Percentiles rank a stretch among this genome's conserved stretches.
These are phyloP conservation scores for Triplophysa yarkandensis DNA, from an alignment of 2,797 vertebrate species.

Conservation along the genomic window DNA sequence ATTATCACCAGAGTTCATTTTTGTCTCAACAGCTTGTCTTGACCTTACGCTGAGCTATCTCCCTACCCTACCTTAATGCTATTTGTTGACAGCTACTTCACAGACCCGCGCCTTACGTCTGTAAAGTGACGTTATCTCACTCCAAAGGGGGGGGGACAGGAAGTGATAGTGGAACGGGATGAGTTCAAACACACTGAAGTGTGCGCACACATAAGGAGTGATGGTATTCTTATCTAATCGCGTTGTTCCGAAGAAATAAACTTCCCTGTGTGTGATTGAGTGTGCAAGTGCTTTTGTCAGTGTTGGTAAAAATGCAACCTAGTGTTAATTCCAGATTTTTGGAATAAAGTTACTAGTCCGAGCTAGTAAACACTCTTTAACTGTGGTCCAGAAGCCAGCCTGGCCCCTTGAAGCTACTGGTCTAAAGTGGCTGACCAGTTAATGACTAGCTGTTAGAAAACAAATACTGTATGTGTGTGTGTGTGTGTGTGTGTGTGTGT, in stretches of 20 bases:
- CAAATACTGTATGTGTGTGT: too few relatives aligned
- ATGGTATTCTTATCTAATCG: slow-evolving; percentile 73
- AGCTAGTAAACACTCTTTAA: too few relatives aligned
- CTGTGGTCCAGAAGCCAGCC: too few relatives aligned
- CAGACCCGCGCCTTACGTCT: slow-evolving; percentile 71
- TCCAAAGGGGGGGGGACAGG: slow-evolving; percentile 50
- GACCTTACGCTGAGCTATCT: slow-evolving; percentile 72
- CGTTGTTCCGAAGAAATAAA: slow-evolving; percentile 81
- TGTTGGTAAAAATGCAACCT: neutral
- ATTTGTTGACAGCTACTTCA: slow-evolving; percentile 82
- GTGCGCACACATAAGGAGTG: slow-evolving; percentile 35
- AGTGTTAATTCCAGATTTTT: neutral
- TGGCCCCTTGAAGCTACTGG: too few relatives aligned
- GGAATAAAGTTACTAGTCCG: neutral
- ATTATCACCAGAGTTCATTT: slow-evolving; percentile 45
- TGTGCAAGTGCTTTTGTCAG: slow-evolving; percentile 65
- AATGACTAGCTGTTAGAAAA: too few relatives aligned
- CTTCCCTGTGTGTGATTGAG: slow-evolving; percentile 79
- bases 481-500: too few relatives aligned
- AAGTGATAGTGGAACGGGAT: slow-evolving; percentile 69
- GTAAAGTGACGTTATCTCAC: slow-evolving; percentile 63
- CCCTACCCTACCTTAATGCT: slow-evolving; percentile 73
- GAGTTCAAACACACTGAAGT: slow-evolving; percentile 77
- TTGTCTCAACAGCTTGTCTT: slow-evolving; percentile 66
- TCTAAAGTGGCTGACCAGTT: too few relatives aligned